Base-by-base conservation (phyloP, 2,113 vertebrate genomes). In the Entelurus aequoreus region DNA sequence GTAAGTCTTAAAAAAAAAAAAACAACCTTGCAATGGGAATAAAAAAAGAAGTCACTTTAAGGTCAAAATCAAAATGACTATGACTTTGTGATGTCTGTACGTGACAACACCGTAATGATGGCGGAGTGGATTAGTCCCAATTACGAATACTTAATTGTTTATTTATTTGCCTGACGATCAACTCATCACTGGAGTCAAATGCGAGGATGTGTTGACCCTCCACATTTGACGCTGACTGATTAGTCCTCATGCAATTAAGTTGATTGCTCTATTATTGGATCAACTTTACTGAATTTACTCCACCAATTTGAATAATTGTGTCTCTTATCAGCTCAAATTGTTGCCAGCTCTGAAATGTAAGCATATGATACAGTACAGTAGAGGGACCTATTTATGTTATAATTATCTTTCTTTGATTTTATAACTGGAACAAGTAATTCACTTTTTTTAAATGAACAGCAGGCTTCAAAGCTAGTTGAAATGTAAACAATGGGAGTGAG, bases 1-100 rank as follows among this genome's bases (percentile, higher is more conserved):
- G 48, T 51, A 63, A 57, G 71, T 80, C 63, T 6, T 35, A 56
- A 56, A 56, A n/a, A 56, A 56, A 56, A n/a, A 40, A 36, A 44
- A 60, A 12, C 63, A 55, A n/a, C 40, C 36, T 6, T 44, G 4
- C 14, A 65, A 5, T 8, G 7, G 12, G 35, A 63, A 59, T 28
- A 21, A 42, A 19, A 46, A 4, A 4, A 42, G 21, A 57, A 40
- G 38, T 42, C n/a, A 16, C n/a, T 44, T 44, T 1, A 3, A 42
- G 2, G 36, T 5, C 8, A 16, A 57, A 57, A 57, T 8, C 40
- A 8, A 44, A 40, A 57, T 19, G n/a, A 57, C 55, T 44, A 12
- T 21, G 19, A 21, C 55, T 57, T 64, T 51, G 55, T 12, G 40
- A 21, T 36, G 21, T 54, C 47, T 54, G 74, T 56, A n/a, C 16